Evolutionary conservation across 2,797 vertebrate genomes (phyloP).

Genomic region (Cyprinella venusta): DNA sequence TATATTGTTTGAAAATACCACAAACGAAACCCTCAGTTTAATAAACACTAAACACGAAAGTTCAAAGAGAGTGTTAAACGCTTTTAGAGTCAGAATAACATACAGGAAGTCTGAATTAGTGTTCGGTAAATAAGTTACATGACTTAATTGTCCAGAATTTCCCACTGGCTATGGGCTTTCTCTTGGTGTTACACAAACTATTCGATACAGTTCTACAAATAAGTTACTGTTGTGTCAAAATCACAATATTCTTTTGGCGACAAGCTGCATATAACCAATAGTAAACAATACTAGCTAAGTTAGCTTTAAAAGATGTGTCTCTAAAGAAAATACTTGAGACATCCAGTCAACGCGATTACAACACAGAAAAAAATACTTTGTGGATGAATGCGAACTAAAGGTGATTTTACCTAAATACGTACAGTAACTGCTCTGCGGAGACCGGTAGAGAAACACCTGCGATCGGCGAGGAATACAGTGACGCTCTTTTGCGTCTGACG

Average conservation of each 20-base stretch:
- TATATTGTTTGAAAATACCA: neutral
- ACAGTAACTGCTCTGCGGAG: conserved; percentile 8
- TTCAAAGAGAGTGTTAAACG: neutral
- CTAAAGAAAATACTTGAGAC: neutral
- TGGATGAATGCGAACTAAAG: neutral
- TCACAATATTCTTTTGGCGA: neutral
- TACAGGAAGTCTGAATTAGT: neutral
- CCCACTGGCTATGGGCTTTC: neutral
- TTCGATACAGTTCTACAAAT: neutral
- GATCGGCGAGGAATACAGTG: neutral
- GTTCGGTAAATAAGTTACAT: neutral
- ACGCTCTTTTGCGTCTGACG: conserved; percentile 44
- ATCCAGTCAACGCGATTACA: neutral
- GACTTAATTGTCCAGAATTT: neutral
- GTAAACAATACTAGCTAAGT: neutral
- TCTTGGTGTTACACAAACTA: neutral
- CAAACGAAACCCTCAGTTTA: neutral
- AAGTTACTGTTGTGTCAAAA: neutral
- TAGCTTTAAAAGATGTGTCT: neutral
- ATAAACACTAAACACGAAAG: neutral
- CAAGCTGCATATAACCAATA: neutral
- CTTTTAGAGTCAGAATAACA: neutral
- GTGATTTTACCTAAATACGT: conserved; percentile 14
- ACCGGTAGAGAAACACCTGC: conserved; percentile 33
- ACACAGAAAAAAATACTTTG: neutral